These are phyloP conservation scores for Parazoanthus atlanticus DNA, from an alignment of 92 coral and sea anemone genomes.

Conservation along the genomic window DNA sequence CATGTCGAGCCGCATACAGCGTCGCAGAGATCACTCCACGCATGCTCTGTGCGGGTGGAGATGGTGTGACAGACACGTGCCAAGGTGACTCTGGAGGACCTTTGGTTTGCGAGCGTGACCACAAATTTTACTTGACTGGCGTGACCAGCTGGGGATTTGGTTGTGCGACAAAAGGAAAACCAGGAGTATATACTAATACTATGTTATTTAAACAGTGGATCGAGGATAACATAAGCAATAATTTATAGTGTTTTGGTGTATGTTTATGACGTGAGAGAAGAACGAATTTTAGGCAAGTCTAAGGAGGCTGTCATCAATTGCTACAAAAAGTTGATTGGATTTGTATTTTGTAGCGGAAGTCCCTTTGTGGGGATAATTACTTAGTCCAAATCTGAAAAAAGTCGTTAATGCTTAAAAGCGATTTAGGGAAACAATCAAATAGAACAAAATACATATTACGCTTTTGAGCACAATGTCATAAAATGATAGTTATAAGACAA, in stretches of 20 bases:
- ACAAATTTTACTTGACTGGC: slow-evolving; percentile 79
- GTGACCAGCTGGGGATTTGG: slow-evolving; percentile 91
- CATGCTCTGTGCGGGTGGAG: slow-evolving; percentile 62
- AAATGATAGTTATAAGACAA: too few relatives aligned
- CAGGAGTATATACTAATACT: slow-evolving; percentile 79
- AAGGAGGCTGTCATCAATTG: too few relatives aligned
- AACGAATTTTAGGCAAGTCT: too few relatives aligned
- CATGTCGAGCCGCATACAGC: slow-evolving; percentile 16
- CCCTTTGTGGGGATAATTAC: too few relatives aligned
- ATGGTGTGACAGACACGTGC: slow-evolving; percentile 51
- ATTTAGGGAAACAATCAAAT: too few relatives aligned
- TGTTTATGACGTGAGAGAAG: too few relatives aligned
- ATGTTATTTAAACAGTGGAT: slow-evolving; percentile 78
- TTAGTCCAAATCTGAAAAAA: too few relatives aligned
- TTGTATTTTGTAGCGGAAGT: too few relatives aligned
- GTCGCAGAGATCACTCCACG: slow-evolving; percentile 45
- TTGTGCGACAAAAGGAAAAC: slow-evolving; percentile 80
- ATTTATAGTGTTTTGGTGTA: slow-evolving; percentile 5
- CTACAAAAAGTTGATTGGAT: too few relatives aligned
- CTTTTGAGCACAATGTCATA: too few relatives aligned
- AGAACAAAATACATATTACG: too few relatives aligned
- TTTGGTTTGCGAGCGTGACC: slow-evolving; percentile 44
- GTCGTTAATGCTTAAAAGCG: too few relatives aligned
- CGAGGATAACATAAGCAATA: slow-evolving; percentile 35
- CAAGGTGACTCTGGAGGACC: slow-evolving; percentile 65